These are phyloP conservation scores for Antitype chi DNA, from an alignment of 2,888 invertebrate species.

Conservation along the genomic window DNA sequence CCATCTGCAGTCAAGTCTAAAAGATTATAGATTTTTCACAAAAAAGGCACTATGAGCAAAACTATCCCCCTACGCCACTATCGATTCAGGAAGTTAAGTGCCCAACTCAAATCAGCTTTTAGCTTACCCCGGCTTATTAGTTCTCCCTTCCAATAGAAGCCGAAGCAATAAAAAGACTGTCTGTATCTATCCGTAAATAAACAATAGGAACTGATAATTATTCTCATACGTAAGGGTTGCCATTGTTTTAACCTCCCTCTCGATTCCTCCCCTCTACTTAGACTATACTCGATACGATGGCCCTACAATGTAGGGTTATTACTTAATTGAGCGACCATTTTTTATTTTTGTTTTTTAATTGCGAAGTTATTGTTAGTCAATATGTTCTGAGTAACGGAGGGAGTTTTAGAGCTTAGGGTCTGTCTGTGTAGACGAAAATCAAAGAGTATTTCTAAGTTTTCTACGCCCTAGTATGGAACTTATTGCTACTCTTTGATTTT, in stretches of 20 bases:
- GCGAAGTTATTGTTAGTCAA: constrained; percentile 42
- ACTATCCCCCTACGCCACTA: not conserved
- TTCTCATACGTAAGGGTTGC: constrained; percentile 78
- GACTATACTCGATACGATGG: constrained; percentile 81
- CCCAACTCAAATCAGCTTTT: constrained; percentile 42
- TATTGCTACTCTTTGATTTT: not conserved
- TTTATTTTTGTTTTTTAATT: constrained; percentile 71
- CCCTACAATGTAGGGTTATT: constrained; percentile 84
- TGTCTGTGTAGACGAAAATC: too few relatives aligned
- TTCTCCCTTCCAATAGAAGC: constrained; percentile 42
- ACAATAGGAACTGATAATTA: constrained; percentile 84
- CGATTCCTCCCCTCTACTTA: constrained; percentile 74
- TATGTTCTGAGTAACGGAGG: constrained; percentile 39
- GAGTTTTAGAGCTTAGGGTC: constrained; percentile 19
- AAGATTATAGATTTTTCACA: not conserved
- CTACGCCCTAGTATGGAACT: too few relatives aligned
- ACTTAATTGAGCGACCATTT: constrained; percentile 78
- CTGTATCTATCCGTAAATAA: constrained; percentile 78
- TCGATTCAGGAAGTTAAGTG: constrained; percentile 34
- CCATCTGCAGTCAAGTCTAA: not conserved
- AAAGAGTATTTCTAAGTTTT: too few relatives aligned
- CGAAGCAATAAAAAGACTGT: constrained; percentile 81
- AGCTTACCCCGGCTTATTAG: constrained; percentile 46
- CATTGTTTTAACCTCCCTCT: constrained; percentile 83
- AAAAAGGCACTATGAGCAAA: not conserved